A percentile compares a stretch with the other conserved stretches of the same genome.
Evolutionary conservation across 2,888 invertebrate genomes (phyloP).

Genomic region (Idaea straminata): DNA sequence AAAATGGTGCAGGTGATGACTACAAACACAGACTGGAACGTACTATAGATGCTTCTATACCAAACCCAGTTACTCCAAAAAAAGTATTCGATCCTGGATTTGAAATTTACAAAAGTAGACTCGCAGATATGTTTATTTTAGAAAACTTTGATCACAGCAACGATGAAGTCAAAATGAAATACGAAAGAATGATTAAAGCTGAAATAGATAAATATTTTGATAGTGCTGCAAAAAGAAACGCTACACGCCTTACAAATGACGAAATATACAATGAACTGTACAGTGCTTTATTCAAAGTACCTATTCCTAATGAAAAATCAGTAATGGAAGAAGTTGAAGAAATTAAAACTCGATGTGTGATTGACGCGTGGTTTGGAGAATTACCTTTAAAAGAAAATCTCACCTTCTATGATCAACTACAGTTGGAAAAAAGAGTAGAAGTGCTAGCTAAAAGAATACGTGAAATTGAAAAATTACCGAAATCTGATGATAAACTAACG

Average conservation of each 20-base stretch:
- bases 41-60: conserved; percentile 49
- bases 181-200: conserved; percentile 42
- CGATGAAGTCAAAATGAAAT: conserved; percentile 44
- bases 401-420: conserved; percentile 37
- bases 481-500: conserved; percentile 39
- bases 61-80: conserved; percentile 35
- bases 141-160: conserved; percentile 56
- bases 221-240: conserved; percentile 43
- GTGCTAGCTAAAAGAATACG: conserved; percentile 50
- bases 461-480: conserved; percentile 43
- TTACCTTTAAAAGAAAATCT: conserved; percentile 42
- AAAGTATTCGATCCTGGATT: conserved; percentile 47
- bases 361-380: conserved; percentile 52
- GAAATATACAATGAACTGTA: conserved; percentile 53
- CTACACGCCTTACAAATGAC: conserved; percentile 42
- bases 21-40: conserved; percentile 52
- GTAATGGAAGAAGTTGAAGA: conserved; percentile 50
- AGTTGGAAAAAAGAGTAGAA: conserved; percentile 47
- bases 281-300: conserved; percentile 48
- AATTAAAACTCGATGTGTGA: conserved; percentile 55
- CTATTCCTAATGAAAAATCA: conserved; percentile 45
- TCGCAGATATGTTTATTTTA: conserved; percentile 55
- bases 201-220: conserved; percentile 48
- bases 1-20: conserved; percentile 42
- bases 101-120: conserved; percentile 53